Evolutionary conservation across 2,113 vertebrate species (phyloP).

Genomic region (Bombycilla garrulus): DNA sequence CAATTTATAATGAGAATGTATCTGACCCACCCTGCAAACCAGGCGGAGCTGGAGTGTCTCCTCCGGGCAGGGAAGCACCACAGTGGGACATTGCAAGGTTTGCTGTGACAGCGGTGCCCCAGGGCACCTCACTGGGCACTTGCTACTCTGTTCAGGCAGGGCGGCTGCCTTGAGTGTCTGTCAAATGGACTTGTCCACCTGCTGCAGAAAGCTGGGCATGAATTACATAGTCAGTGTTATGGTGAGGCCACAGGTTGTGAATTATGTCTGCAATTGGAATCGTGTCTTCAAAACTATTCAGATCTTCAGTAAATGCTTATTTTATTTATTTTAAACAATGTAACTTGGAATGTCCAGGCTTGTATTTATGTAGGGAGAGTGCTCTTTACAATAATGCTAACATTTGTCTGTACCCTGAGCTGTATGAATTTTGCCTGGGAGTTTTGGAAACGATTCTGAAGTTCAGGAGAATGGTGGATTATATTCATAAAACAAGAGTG

Average conservation of each 20-base stretch:
- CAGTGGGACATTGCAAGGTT: too few species aligned
- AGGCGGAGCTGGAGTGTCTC: background rate
- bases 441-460: background rate
- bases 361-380: background rate
- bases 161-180: rapidly evolving
- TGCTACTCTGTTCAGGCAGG: rapidly evolving
- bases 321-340: background rate
- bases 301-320: background rate
- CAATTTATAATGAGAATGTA: rapidly evolving
- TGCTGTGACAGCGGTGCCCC: too few species aligned
- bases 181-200: background rate
- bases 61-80: background rate
- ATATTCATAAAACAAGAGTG: slow-evolving; percentile 29
- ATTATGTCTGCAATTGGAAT: background rate
- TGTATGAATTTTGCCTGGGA: background rate
- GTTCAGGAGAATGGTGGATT: background rate
- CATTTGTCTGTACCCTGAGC: background rate
- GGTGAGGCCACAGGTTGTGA: background rate
- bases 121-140: rapidly evolving
- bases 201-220: background rate
- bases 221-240: rapidly evolving
- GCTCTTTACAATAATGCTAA: background rate
- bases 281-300: background rate
- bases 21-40: background rate
- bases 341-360: background rate